Percentiles rank a stretch among this genome's conserved stretches.
Evolutionary conservation across 2,888 invertebrate species (phyloP).

Genomic region (Drosophila yooni): DNA sequence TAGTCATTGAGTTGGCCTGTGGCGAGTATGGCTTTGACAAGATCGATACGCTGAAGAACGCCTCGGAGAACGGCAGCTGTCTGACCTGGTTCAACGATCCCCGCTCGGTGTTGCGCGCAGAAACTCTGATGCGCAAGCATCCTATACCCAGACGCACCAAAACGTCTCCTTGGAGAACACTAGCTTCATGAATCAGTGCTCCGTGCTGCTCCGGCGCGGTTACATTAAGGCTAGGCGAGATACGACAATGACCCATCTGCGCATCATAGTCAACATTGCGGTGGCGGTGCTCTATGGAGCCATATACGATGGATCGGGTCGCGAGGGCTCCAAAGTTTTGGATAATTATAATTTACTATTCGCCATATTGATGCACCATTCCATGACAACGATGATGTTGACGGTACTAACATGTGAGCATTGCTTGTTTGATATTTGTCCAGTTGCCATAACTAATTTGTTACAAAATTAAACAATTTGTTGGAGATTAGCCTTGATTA

Average conservation of each 20-base stretch:
- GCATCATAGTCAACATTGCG: constrained; percentile 90
- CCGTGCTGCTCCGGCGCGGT: constrained; percentile 89
- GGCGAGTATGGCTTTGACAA: constrained; percentile 95
- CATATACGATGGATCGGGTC: constrained; percentile 90
- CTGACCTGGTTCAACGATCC: constrained; percentile 89
- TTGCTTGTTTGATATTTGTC: background rate
- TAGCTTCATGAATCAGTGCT: constrained; percentile 89
- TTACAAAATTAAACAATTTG: background rate
- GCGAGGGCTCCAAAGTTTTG: constrained; percentile 90
- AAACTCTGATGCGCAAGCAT: constrained; percentile 86
- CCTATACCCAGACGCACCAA: constrained; percentile 86
- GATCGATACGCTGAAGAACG: constrained; percentile 88
- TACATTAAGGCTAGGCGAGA: constrained; percentile 91
- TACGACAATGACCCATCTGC: constrained; percentile 90
- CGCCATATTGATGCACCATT: constrained; percentile 96
- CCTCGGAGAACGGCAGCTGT: constrained; percentile 89
- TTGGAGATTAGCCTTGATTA: background rate
- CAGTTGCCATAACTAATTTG: background rate
- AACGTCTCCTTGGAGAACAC: constrained; percentile 88
- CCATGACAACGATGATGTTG: constrained; percentile 96
- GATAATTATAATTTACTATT: constrained; percentile 95
- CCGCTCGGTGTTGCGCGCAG: constrained; percentile 86
- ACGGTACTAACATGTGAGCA: constrained; percentile 94
- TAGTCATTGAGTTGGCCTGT: constrained; percentile 96
- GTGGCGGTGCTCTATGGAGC: constrained; percentile 92